phyloP scores from a whole-genome alignment of 2,113 vertebrate genomes.

The Pangasianodon gigas region DNA sequence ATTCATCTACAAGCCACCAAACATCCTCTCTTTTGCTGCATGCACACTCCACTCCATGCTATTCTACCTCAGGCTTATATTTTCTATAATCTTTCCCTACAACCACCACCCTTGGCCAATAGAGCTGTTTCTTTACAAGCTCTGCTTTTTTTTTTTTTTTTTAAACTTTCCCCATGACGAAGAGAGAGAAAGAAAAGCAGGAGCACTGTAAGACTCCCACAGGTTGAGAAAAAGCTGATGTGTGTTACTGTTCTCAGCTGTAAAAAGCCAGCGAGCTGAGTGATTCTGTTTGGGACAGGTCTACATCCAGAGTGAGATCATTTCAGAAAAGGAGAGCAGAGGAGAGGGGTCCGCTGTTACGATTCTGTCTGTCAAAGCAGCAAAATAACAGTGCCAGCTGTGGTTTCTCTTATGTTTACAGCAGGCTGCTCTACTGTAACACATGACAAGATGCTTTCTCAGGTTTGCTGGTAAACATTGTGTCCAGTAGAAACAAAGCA shows the following conservation, averaged over 20 bases:
- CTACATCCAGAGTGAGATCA: slow-evolving; percentile 47
- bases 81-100: not conserved
- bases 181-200: slow-evolving; percentile 44
- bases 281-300: slow-evolving; percentile 55
- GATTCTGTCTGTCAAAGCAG: slow-evolving; percentile 65
- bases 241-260: slow-evolving; percentile 60
- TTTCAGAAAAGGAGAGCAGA: slow-evolving; percentile 51
- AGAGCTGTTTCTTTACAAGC: slow-evolving; percentile 35
- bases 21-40: not conserved
- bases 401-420: slow-evolving; percentile 67
- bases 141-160: not conserved
- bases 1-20: slow-evolving; percentile 2
- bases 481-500: slow-evolving; percentile 20
- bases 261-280: slow-evolving; percentile 54
- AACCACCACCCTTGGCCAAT: slow-evolving; percentile 25
- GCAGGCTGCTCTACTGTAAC: slow-evolving; percentile 50
- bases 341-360: slow-evolving; percentile 60
- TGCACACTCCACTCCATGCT: not conserved
- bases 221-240: slow-evolving; percentile 57
- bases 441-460: slow-evolving; percentile 28
- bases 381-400: slow-evolving; percentile 66
- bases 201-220: slow-evolving; percentile 53
- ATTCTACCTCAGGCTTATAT: slow-evolving; percentile 6
- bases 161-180: not conserved
- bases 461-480: slow-evolving; percentile 33